These are phyloP conservation scores for Thaumatotibia leucotreta DNA, from an alignment of 1,140 invertebrate species.

Conservation along the genomic window DNA sequence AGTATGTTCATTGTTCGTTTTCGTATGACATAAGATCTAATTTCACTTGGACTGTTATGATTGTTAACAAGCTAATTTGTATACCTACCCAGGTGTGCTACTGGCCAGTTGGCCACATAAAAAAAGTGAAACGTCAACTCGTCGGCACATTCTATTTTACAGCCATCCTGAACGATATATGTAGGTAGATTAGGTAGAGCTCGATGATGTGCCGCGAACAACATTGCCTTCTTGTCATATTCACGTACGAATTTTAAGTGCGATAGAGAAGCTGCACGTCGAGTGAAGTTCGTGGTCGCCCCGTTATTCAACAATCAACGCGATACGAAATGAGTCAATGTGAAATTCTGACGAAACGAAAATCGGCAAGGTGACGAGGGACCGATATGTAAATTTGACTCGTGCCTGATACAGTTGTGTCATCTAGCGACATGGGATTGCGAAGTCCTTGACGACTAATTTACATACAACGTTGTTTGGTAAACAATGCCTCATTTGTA, in stretches of 20 bases:
- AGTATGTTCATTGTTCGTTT: too few species aligned
- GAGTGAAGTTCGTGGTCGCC: too few species aligned
- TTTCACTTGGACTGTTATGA: neutral
- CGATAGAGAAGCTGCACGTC: too few species aligned
- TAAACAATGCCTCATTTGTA: slow-evolving; percentile 11
- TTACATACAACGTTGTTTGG: slow-evolving; percentile 1
- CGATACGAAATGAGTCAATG: neutral
- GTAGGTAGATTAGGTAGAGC: neutral
- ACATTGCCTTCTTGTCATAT: too few species aligned
- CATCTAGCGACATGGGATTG: neutral
- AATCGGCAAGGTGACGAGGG: neutral
- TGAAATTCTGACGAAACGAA: neutral
- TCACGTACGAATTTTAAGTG: too few species aligned
- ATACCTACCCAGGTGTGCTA: too few species aligned
- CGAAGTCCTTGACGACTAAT: neutral
- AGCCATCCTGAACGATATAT: neutral
- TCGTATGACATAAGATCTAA: neutral
- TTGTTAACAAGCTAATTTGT: neutral
- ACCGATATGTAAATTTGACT: neutral
- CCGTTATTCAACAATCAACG: too few species aligned
- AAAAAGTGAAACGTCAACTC: neutral
- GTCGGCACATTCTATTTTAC: neutral
- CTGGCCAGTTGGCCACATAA: neutral
- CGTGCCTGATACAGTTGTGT: neutral
- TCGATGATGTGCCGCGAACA: too few species aligned